phyloP scores from a whole-genome alignment of 2,797 vertebrate genomes.

The Phoebastria nigripes region DNA sequence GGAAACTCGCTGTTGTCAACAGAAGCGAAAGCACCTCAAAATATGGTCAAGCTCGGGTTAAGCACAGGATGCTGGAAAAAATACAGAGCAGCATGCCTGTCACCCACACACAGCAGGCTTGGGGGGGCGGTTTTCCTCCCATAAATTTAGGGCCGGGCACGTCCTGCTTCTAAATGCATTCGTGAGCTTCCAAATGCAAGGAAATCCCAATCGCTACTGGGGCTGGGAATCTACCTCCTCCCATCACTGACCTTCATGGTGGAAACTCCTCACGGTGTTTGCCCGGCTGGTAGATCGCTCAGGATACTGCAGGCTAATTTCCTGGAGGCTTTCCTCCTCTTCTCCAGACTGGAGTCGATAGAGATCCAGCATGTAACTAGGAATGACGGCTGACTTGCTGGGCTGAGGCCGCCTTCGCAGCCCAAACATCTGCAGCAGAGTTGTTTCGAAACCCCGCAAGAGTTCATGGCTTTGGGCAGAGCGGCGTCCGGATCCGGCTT shows the following conservation, averaged over 20 bases:
- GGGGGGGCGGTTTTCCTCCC: neutral
- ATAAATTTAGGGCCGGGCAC: neutral
- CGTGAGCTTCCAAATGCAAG: neutral
- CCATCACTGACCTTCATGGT: slow-evolving; percentile 92
- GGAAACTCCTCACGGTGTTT: slow-evolving; percentile 98
- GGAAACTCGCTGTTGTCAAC: slow-evolving; percentile 27
- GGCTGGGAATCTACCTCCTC: slow-evolving; percentile 9
- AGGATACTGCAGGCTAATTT: slow-evolving; percentile 87
- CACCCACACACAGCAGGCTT: slow-evolving; percentile 5
- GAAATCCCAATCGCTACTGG: neutral
- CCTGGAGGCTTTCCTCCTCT: slow-evolving; percentile 82
- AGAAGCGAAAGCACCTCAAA: slow-evolving; percentile 25
- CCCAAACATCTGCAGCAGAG: slow-evolving; percentile 98
- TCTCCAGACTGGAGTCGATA: slow-evolving; percentile 96
- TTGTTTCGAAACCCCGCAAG: slow-evolving; percentile 97
- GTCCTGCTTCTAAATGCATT: neutral
- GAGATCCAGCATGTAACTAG: slow-evolving; percentile 94
- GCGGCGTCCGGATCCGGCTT: slow-evolving; percentile 77
- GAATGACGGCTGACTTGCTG: slow-evolving; percentile 86
- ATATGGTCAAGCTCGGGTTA: slow-evolving; percentile 4
- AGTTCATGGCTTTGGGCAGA: slow-evolving; percentile 96
- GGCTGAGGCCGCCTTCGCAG: slow-evolving; percentile 93
- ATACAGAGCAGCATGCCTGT: neutral
- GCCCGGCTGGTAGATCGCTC: slow-evolving; percentile 93
- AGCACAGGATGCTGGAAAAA: slow-evolving; percentile 26